These are phyloP conservation scores for Perca schrenkii DNA, from an alignment of 2,113 vertebrate species.

Conservation along the genomic window DNA sequence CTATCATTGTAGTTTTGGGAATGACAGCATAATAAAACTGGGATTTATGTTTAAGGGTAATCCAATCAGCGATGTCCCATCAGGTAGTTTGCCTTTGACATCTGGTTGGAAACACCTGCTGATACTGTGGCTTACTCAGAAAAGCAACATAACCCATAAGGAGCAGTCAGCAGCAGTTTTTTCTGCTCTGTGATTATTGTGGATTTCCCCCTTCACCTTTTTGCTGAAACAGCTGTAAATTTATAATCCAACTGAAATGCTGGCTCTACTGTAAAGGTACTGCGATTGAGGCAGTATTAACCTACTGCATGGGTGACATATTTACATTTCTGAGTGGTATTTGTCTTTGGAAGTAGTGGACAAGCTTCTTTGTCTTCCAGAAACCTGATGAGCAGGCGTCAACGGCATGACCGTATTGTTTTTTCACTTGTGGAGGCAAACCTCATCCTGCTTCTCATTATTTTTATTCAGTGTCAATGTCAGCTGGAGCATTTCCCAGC, in stretches of 20 bases:
- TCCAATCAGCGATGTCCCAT: neutral
- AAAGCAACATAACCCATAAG: neutral
- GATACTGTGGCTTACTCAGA: neutral
- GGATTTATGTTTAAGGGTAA: neutral
- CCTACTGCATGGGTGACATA: neutral
- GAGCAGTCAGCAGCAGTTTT: neutral
- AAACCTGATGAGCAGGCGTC: neutral
- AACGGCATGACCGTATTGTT: neutral
- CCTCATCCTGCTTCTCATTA: neutral
- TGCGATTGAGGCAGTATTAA: neutral
- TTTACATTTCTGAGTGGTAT: neutral
- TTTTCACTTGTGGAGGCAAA: neutral
- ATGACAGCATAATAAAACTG: neutral
- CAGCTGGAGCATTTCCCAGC: neutral
- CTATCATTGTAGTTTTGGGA: neutral
- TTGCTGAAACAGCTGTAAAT: neutral
- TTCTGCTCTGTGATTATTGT: neutral
- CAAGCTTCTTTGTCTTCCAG: neutral
- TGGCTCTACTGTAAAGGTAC: neutral
- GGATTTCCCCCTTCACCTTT: neutral
- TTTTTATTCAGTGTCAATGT: neutral
- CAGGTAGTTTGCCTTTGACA: neutral
- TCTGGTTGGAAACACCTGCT: neutral
- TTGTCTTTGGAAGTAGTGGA: neutral
- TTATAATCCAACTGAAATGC: neutral